Percentiles rank a stretch among this genome's conserved stretches.
These are phyloP conservation scores for Leptinotarsa tumamoca DNA, from an alignment of 2,888 invertebrate genomes.

Conservation along the genomic window DNA sequence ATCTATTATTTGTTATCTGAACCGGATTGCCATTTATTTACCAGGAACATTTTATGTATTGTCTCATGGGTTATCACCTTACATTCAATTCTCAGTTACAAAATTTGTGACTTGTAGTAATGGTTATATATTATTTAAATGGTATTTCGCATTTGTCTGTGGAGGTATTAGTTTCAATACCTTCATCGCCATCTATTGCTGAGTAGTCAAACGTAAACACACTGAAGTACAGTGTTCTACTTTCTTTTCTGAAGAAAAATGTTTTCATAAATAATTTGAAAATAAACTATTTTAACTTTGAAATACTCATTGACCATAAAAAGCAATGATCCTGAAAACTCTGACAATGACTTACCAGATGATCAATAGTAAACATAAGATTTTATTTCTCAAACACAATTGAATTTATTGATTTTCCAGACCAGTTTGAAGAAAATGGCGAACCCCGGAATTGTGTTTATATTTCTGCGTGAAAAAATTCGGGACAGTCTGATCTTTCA, in stretches of 20 bases:
- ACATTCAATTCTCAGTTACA: too few relatives aligned
- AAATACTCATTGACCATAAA: neutral
- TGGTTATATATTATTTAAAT: too few relatives aligned
- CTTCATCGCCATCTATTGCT: neutral
- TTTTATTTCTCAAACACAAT: neutral
- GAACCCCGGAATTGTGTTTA: neutral
- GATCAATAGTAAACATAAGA: neutral
- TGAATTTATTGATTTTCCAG: conserved; percentile 3
- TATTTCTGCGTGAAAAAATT: neutral
- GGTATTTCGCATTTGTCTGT: neutral
- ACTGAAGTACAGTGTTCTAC: neutral
- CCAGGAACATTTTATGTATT: too few relatives aligned
- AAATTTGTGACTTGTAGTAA: too few relatives aligned
- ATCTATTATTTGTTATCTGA: too few relatives aligned
- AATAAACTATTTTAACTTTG: neutral
- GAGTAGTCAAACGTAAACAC: neutral
- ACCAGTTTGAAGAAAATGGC: conserved; percentile 3
- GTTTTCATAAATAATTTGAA: neutral
- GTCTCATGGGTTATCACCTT: too few relatives aligned
- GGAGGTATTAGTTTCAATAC: neutral
- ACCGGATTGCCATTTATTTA: too few relatives aligned
- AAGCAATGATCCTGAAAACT: neutral
- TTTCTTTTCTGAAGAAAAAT: neutral
- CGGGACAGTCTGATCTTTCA: neutral
- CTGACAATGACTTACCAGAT: too few relatives aligned